A percentile compares a stretch with the other conserved stretches of the same genome.
phyloP scores from a whole-genome alignment of 2,113 vertebrate species.

The Cariama cristata region DNA sequence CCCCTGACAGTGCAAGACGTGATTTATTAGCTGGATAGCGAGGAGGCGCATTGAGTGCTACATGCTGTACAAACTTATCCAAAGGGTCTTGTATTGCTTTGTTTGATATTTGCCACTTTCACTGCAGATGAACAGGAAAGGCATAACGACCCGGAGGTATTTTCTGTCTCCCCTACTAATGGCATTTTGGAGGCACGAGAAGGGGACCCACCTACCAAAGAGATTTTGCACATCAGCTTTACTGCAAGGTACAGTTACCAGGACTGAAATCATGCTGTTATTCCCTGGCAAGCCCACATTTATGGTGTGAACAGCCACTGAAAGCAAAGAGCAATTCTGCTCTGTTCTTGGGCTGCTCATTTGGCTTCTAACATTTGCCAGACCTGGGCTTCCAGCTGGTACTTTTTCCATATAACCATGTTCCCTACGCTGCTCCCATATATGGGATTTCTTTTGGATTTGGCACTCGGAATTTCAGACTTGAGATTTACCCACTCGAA shows the following conservation, averaged over 20 bases:
- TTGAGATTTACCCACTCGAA: background rate
- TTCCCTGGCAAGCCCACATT: background rate
- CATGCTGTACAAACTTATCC: background rate
- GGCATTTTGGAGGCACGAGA: constrained; percentile 78
- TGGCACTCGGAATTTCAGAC: background rate
- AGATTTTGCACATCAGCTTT: constrained; percentile 83
- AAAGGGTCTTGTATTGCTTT: background rate
- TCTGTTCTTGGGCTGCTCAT: background rate
- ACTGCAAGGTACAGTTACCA: constrained; percentile 80
- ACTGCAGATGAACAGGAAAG: constrained; percentile 53
- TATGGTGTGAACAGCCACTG: rapidly evolving
- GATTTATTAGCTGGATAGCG: background rate
- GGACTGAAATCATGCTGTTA: background rate
- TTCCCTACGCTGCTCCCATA: background rate
- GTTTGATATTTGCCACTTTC: background rate
- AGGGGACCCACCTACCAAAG: constrained; percentile 34
- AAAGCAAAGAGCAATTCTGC: background rate
- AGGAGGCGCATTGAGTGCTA: background rate
- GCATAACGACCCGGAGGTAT: constrained; percentile 19
- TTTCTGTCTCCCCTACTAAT: constrained; percentile 77
- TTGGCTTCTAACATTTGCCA: background rate
- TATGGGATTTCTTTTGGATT: background rate
- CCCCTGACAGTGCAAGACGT: background rate
- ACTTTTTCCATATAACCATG: background rate
- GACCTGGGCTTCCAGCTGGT: background rate